Percentiles rank a stretch among this genome's conserved stretches.
Conservation (phyloP, 2,888 invertebrate species). For the Eudiplozoon nipponicum region DNA sequence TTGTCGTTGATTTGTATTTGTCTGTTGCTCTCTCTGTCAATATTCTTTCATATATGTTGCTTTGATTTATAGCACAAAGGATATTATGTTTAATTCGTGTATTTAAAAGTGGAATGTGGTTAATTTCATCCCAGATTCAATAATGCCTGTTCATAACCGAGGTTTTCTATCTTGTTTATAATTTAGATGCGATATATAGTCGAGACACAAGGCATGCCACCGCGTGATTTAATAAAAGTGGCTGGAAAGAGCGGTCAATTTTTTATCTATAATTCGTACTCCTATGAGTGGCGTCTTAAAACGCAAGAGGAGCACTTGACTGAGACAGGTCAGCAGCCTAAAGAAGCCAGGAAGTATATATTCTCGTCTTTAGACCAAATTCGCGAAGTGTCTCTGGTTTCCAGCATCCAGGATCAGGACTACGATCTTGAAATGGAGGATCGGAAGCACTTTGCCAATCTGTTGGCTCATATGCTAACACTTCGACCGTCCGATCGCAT, state of each 20-base stretch:
- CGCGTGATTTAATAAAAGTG: conserved; percentile 75
- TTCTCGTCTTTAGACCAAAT: conserved; percentile 97
- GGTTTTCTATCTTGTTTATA: not conserved
- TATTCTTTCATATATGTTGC: too few species aligned
- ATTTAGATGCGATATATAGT: conserved; percentile 66
- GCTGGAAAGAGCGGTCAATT: conserved; percentile 93
- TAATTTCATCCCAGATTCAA: too few species aligned
- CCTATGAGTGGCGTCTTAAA: conserved; percentile 33
- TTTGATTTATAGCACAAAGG: too few species aligned
- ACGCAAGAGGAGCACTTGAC: conserved; percentile 89
- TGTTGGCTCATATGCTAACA: conserved; percentile 81
- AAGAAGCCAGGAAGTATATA: conserved; percentile 93
- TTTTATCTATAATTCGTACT: conserved; percentile 42
- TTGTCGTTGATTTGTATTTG: too few species aligned
- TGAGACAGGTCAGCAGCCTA: conserved; percentile 83
- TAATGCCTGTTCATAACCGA: too few species aligned
- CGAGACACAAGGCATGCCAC: conserved; percentile 79
- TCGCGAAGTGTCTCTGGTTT: conserved; percentile 24
- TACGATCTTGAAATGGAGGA: conserved; percentile 60
- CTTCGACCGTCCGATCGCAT: conserved; percentile 80
- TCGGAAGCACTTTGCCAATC: conserved; percentile 74
- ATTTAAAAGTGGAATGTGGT: too few species aligned
- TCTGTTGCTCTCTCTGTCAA: too few species aligned
- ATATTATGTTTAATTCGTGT: too few species aligned
- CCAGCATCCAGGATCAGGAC: not conserved